These are phyloP conservation scores for Bergia sp. DNA, from an alignment of 92 coral and sea anemone species.

Conservation along the genomic window DNA sequence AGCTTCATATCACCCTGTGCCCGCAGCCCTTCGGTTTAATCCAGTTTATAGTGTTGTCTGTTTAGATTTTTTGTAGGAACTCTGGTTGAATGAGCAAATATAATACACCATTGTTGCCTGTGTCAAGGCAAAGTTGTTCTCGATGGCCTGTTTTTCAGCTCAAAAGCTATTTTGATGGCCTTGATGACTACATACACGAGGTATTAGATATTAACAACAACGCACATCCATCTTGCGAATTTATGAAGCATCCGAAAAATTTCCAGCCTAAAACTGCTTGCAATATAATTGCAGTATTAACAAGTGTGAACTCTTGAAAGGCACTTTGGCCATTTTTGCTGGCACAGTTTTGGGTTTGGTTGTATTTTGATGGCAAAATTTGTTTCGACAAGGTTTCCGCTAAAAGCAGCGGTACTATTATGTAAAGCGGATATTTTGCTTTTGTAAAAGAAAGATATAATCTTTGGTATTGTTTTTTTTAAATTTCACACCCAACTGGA, in stretches of 20 bases:
- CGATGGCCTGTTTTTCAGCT: background rate
- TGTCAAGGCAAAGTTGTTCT: background rate
- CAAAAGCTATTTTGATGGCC: background rate
- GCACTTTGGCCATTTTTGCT: background rate
- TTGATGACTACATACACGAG: slow-evolving; percentile 28
- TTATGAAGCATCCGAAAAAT: slow-evolving; percentile 25
- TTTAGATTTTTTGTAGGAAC: slow-evolving; percentile 20
- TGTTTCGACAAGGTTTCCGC: background rate
- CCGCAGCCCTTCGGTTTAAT: slow-evolving; percentile 15
- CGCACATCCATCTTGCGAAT: background rate
- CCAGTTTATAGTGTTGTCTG: slow-evolving; percentile 33
- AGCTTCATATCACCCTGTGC: slow-evolving; percentile 19
- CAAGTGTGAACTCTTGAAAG: no score
- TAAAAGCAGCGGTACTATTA: slow-evolving; percentile 7
- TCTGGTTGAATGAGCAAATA: slow-evolving; percentile 25
- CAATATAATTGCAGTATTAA: background rate
- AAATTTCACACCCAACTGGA: slow-evolving; percentile 26
- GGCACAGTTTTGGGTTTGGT: background rate
- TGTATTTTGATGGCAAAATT: background rate
- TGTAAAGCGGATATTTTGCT: slow-evolving; percentile 29
- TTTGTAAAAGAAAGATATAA: background rate
- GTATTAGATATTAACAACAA: background rate
- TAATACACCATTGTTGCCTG: slow-evolving; percentile 18
- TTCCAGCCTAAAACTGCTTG: background rate
- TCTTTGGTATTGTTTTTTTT: slow-evolving; percentile 22